Conservation (phyloP, 2,113 vertebrate genomes). For the Brienomyrus brachyistius region DNA sequence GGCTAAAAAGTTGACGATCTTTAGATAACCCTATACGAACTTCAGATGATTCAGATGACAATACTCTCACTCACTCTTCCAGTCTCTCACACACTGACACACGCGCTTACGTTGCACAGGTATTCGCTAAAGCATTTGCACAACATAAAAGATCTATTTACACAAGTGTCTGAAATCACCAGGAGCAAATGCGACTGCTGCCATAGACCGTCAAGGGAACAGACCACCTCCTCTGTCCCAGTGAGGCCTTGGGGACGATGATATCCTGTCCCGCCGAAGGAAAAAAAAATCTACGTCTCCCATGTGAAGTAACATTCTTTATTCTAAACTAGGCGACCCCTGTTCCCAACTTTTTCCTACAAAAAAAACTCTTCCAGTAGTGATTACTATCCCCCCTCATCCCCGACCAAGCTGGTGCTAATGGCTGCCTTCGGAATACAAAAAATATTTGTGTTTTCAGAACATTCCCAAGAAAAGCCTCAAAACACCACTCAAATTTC, state of each 20-base stretch:
- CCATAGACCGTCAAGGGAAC: background rate
- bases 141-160: background rate
- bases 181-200: background rate
- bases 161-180: background rate
- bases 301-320: background rate
- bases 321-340: background rate
- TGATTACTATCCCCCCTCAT: background rate
- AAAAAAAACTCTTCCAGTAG: background rate
- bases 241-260: background rate
- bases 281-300: background rate
- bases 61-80: background rate
- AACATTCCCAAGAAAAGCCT: background rate
- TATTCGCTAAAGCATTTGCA: background rate
- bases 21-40: background rate
- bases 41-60: background rate
- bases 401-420: background rate
- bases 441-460: background rate
- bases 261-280: background rate
- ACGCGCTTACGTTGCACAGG: background rate
- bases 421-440: background rate
- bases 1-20: background rate
- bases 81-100: background rate
- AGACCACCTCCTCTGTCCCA: background rate
- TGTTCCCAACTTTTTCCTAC: background rate
- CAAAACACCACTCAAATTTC: background rate